Evolutionary conservation across 1,140 invertebrate species (phyloP), one percentile per base, ranked within the genome.

Genomic region (Drosophila fuyamai): DNA sequence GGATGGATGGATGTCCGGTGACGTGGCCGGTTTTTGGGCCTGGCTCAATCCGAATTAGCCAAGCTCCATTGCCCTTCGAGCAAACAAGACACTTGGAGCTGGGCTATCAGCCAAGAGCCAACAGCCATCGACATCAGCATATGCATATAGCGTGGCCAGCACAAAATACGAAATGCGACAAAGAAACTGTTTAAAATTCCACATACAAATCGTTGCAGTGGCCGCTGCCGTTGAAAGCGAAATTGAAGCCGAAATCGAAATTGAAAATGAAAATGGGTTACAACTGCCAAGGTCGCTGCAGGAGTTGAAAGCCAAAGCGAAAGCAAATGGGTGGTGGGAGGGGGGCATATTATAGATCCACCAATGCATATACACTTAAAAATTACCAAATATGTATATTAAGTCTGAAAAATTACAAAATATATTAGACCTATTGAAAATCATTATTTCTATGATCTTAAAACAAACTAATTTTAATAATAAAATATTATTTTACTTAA

Each of bases 171-270:
- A 16, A 62, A 43, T 40, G 43, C 59, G 57, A 65, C 74, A 70
- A 77, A 61, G 75, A 67, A 56, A 73, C 67, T 88, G 56, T 66
- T 86, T 86, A 88, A 86, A 79, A 86, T 86, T 86, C 83, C 79
- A 77, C 60, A 88, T 71, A 79, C 80, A 78, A 88, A 80, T 79
- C 76, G 80, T 88, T 88, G 84, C 83, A 86, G 74, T 46, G 77
- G 63, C 76, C 14, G 35, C 76, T 12, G 35, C 67, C 53, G 44
- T 29, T 50, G 65, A 50, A 71, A 71, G 35, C 53, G 12, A 58
- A 71, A 71, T 50, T 58, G 68, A 71, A 51, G 50, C 29, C 50
- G 55, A 63, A 71, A 71, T 71, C 66, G 54, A 71, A 71, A 71
- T 70, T 41, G 66, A 58, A 71, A 71, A 47, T 32, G 51, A 68